A percentile compares a stretch with the other conserved stretches of the same genome.
Conservation (phyloP, 30 jellyfish, hydroid and myxozoan species). For the Catostylus mosaicus region DNA sequence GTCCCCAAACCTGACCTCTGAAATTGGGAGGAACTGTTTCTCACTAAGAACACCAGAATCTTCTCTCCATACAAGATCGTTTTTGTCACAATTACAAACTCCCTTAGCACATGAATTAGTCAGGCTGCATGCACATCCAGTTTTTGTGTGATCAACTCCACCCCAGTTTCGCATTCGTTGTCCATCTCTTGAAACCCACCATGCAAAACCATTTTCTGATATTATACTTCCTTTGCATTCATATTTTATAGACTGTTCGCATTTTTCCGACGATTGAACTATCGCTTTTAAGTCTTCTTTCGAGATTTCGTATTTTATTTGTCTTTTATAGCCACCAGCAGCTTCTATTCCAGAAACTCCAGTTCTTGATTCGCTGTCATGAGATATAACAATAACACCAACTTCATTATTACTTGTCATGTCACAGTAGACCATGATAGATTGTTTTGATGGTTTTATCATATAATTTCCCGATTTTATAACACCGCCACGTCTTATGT, state of each 20-base stretch:
- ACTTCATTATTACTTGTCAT: slow-evolving; percentile 28
- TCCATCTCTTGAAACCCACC: slow-evolving; percentile 38
- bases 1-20: slow-evolving; percentile 47
- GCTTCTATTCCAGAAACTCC: slow-evolving; percentile 33
- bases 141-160: slow-evolving; percentile 21
- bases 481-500: neutral
- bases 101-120: slow-evolving; percentile 1
- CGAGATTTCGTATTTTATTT: slow-evolving; percentile 14
- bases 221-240: slow-evolving; percentile 41
- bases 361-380: slow-evolving; percentile 54
- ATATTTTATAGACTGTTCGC: slow-evolving; percentile 37
- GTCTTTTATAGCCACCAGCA: neutral
- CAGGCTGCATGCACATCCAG: slow-evolving; percentile 21
- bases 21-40: slow-evolving; percentile 20
- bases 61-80: slow-evolving; percentile 33
- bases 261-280: neutral
- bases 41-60: slow-evolving; percentile 17
- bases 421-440: slow-evolving; percentile 37
- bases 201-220: neutral
- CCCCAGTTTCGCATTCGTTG: slow-evolving; percentile 48
- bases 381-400: slow-evolving; percentile 46
- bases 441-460: neutral
- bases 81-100: slow-evolving; percentile 15
- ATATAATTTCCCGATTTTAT: slow-evolving; percentile 17
- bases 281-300: neutral